A percentile compares a stretch with the other conserved stretches of the same genome.
Evolutionary conservation across 2,797 vertebrate genomes (phyloP).

Genomic region (Carduelis carduelis): DNA sequence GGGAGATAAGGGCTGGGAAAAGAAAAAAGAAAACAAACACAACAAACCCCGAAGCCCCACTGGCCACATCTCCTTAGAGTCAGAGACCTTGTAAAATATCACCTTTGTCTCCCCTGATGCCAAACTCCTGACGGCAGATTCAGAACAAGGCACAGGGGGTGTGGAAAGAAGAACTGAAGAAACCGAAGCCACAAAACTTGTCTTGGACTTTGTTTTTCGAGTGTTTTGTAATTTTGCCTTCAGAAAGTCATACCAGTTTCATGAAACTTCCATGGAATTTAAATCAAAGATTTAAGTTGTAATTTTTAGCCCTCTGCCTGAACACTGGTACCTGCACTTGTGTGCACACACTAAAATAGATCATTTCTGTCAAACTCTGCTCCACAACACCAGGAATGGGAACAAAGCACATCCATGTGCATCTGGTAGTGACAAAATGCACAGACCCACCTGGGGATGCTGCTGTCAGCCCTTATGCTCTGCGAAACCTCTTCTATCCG

Average conservation of each 20-base stretch:
- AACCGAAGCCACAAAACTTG: not conserved
- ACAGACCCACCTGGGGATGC: not conserved
- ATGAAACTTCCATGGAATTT: not conserved
- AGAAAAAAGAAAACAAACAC: not conserved
- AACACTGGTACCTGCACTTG: not conserved
- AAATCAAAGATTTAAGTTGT: not conserved
- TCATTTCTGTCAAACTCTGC: not conserved
- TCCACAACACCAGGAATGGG: fast-evolving
- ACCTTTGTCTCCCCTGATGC: not conserved
- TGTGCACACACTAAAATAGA: not conserved
- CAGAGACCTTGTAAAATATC: not conserved
- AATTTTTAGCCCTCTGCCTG: not conserved
- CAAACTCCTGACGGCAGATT: not conserved
- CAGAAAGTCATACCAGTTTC: not conserved
- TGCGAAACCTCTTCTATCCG: not conserved
- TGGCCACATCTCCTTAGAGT: not conserved
- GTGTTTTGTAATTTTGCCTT: not conserved
- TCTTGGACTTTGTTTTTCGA: fast-evolving
- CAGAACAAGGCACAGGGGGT: not conserved
- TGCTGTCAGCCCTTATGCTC: not conserved
- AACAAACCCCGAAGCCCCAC: not conserved
- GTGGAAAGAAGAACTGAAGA: not conserved
- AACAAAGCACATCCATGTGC: not conserved
- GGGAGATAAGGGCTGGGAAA: not conserved
- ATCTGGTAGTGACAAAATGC: fast-evolving